Evolutionary conservation across 2,797 vertebrate genomes (phyloP).

Genomic region (Enteromius mattozi): DNA sequence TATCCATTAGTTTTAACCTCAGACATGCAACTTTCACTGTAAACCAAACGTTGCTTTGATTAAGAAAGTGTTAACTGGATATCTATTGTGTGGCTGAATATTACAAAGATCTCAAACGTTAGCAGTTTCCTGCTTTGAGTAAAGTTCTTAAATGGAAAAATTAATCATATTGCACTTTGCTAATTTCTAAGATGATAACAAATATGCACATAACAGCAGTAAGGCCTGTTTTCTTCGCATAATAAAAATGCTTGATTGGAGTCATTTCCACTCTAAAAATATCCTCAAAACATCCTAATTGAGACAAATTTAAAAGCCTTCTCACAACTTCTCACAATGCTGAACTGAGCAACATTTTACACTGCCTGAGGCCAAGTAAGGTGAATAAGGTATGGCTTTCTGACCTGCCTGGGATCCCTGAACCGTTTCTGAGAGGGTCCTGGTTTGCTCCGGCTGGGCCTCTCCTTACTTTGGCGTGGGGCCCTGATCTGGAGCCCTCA

Average conservation of each 20-base stretch:
- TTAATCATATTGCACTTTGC: no score
- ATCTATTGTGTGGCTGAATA: neutral
- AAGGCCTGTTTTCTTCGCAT: neutral
- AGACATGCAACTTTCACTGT: no score
- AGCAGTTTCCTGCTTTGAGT: neutral
- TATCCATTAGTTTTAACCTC: neutral
- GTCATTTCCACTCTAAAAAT: neutral
- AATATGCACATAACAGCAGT: neutral
- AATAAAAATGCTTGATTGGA: neutral
- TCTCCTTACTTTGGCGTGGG: constrained; percentile 56
- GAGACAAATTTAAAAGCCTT: neutral
- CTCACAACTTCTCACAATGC: neutral
- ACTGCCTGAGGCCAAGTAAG: neutral
- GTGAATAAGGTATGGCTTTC: neutral
- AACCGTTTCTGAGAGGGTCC: constrained; percentile 83
- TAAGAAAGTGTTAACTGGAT: neutral
- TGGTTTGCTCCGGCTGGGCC: constrained; percentile 50
- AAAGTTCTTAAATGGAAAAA: neutral
- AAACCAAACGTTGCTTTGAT: neutral
- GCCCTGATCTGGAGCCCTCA: constrained; percentile 68
- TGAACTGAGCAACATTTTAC: neutral
- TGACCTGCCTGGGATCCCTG: constrained; percentile 80
- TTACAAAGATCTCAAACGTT: neutral
- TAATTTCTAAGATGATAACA: neutral
- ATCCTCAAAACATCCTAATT: neutral